Evolutionary conservation across 2,113 vertebrate genomes (phyloP).

Genomic region (Crypturellus undulatus): DNA sequence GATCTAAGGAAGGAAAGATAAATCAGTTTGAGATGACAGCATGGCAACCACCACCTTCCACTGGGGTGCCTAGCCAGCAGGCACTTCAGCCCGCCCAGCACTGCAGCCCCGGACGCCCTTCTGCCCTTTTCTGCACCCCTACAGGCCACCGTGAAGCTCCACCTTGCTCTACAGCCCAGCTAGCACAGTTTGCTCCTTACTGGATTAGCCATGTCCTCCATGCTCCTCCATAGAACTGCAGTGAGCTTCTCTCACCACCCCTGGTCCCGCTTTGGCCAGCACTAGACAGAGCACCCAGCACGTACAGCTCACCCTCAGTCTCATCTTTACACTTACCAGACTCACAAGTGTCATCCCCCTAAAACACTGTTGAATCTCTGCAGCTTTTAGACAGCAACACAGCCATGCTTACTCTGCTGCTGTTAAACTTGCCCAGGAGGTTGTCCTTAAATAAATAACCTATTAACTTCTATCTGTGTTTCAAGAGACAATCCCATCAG

Average conservation of each 20-base stretch:
- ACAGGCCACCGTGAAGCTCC: neutral
- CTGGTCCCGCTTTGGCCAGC: neutral
- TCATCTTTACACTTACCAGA: neutral
- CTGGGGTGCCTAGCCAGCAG: neutral
- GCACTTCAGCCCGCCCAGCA: neutral
- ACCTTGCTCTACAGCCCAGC: accelerated
- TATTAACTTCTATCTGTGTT: accelerated
- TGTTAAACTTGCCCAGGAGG: neutral
- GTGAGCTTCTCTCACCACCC: neutral
- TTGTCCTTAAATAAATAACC: neutral
- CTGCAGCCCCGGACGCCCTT: neutral
- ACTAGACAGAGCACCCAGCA: neutral
- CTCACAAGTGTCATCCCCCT: neutral
- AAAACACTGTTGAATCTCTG: neutral
- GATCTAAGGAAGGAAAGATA: conserved; percentile 79
- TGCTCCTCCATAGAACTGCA: neutral
- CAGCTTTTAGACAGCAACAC: neutral
- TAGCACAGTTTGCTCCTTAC: neutral
- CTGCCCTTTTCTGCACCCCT: neutral
- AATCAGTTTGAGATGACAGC: neutral
- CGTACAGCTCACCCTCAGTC: accelerated
- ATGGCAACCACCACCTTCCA: neutral
- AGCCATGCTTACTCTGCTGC: neutral
- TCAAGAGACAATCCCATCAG: neutral
- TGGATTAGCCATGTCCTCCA: neutral